Base-by-base conservation (phyloP, 1,140 invertebrate genomes). In the Stegodyphus mimosarum region DNA sequence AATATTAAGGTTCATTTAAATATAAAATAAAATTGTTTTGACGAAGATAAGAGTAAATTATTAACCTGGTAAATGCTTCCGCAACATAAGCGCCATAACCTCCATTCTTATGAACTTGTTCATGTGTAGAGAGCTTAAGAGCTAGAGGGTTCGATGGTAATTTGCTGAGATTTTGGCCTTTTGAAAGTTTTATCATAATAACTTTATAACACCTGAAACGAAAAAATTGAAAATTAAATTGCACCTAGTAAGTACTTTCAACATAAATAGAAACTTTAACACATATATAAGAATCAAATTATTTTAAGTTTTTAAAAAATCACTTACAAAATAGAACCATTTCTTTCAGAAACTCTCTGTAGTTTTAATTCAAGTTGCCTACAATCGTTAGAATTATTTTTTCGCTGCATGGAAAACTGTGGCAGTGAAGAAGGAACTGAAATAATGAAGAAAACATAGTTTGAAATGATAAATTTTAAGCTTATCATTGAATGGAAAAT, bases 271-370 rank as follows among this genome's bases (percentile, higher is more conserved):
- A 7, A 33, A 33, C 33, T 33, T 33, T 33, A 33, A 33, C 33
- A 33, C 33, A 33, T 33, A 33, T 33, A 33, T 1, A 1, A 33
- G 33, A 33, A 33, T 33, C 3, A 33, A 3, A 33, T 33, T 33
- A 1, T 33, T 33, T 33, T 33, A 33, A 33, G 33, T 33, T 33
- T 33, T 33, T 1, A 33, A 33, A 33, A 33, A 33, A 67, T n/a
- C 51, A 75, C 79, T 87, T 83, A 87, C 87, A 76, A 50, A 88
- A 97, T 96, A 6, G 94, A 94, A 7, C 96, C 96, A 89, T 96
- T 97, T 86, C 95, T 91, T 89, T 97, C 95, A 0, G 94, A 94
- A n/a, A 96, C 92, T 87, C 94, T 92, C 0, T 95, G 95, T 67
- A 96, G 89, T 87, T 74, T 87, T 9, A 88, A 63, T 72, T 86